These are phyloP conservation scores for Macrotus californicus DNA, from an alignment of 2,113 vertebrate genomes.

Conservation along the genomic window DNA sequence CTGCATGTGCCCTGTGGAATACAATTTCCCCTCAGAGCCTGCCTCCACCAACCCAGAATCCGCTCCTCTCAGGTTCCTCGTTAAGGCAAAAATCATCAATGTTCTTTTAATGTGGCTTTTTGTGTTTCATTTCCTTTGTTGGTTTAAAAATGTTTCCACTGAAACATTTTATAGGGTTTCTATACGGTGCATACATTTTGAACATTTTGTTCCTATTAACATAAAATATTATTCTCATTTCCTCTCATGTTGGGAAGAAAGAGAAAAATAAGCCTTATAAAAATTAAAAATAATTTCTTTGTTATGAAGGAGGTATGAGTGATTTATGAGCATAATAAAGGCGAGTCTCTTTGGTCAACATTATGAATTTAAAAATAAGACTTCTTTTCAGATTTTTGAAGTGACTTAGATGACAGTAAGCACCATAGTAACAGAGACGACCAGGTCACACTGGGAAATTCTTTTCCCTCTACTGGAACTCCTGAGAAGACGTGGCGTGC, in stretches of 20 bases:
- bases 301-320: slow-evolving; percentile 68
- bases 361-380: slow-evolving; percentile 63
- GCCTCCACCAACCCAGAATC: slow-evolving; percentile 35
- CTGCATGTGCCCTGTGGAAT: not conserved
- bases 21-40: not conserved
- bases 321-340: slow-evolving; percentile 74
- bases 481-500: not conserved
- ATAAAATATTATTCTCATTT: slow-evolving; percentile 79
- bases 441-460: not conserved
- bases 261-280: slow-evolving; percentile 54
- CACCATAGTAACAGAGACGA: slow-evolving; percentile 47
- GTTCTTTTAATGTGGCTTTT: slow-evolving; percentile 68
- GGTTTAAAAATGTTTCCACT: slow-evolving; percentile 69
- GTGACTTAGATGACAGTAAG: slow-evolving; percentile 54
- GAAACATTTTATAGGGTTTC: slow-evolving; percentile 68
- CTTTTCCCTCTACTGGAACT: not conserved
- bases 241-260: slow-evolving; percentile 62
- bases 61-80: slow-evolving; percentile 48
- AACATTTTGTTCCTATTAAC: slow-evolving; percentile 76
- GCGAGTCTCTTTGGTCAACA: slow-evolving; percentile 67
- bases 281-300: slow-evolving; percentile 67
- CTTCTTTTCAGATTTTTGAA: slow-evolving; percentile 62
- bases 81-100: slow-evolving; percentile 62
- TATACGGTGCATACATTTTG: slow-evolving; percentile 62
- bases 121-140: slow-evolving; percentile 78